phyloP scores from a whole-genome alignment of 2,113 vertebrate species.

The Halichoeres trimaculatus region DNA sequence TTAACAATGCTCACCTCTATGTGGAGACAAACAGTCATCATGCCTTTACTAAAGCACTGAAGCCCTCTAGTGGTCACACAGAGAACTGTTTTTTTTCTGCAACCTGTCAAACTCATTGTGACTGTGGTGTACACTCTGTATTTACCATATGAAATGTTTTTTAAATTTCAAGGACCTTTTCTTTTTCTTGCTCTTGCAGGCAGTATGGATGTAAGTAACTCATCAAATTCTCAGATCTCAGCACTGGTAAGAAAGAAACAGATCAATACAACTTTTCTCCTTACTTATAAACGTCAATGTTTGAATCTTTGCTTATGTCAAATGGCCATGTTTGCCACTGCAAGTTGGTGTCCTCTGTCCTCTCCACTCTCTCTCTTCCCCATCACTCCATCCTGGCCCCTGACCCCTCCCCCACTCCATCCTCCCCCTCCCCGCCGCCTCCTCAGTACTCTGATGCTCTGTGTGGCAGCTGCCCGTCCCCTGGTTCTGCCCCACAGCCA shows the following conservation, averaged over 20 bases:
- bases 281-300: constrained; percentile 43
- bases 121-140: not conserved
- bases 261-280: not conserved
- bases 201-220: constrained; percentile 78
- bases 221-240: constrained; percentile 57
- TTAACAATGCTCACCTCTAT: not conserved
- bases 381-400: constrained; percentile 50
- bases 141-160: no score
- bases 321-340: constrained; percentile 51
- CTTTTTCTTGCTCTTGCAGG: constrained; percentile 40
- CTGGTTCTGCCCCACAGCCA: constrained; percentile 75
- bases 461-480: constrained; percentile 75
- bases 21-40: not conserved
- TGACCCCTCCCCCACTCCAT: constrained; percentile 40
- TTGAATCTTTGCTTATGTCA: constrained; percentile 59
- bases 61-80: constrained; percentile 57
- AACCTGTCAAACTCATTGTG: not conserved
- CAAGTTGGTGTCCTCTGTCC: constrained; percentile 74
- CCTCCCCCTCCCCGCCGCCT: constrained; percentile 38
- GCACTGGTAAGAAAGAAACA: constrained; percentile 56
- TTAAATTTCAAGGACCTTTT: no score
- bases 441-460: constrained; percentile 70
- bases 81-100: constrained; percentile 32
- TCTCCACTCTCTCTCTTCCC: constrained; percentile 72
- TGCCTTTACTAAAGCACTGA: constrained; percentile 27